Conservation (phyloP, 2,797 vertebrate species). For the Hipposideros larvatus region DNA sequence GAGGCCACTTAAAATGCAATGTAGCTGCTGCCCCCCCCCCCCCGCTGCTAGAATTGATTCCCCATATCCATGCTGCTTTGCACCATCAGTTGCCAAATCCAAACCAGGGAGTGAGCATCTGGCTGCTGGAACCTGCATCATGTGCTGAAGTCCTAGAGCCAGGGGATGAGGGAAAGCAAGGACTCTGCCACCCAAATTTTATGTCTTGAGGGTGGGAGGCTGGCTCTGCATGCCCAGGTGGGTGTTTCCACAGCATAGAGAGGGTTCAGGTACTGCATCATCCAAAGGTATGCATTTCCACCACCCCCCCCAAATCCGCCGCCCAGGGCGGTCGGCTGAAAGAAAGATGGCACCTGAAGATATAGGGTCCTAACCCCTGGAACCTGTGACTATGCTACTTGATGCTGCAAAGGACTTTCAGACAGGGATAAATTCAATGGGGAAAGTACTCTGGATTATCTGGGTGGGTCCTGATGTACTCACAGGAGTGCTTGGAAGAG, state of each 20-base stretch:
- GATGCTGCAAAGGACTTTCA: neutral
- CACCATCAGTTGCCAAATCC: neutral
- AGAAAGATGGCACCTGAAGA: neutral
- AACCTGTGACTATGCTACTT: no score
- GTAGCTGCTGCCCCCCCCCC: no score
- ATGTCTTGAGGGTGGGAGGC: neutral
- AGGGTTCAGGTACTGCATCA: neutral
- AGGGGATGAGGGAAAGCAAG: neutral
- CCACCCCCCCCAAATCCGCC: no score
- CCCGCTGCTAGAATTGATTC: neutral
- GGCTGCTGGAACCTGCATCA: neutral
- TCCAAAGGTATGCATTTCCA: rapidly evolving
- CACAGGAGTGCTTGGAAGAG: neutral
- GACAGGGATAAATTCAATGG: neutral
- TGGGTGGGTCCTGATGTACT: neutral
- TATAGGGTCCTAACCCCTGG: neutral
- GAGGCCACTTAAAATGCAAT: neutral
- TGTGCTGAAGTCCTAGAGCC: neutral
- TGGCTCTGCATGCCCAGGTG: neutral
- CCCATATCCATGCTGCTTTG: neutral
- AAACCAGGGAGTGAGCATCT: neutral
- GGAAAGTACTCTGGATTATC: rapidly evolving
- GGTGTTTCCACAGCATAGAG: neutral
- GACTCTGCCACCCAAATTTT: neutral
- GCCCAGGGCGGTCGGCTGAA: rapidly evolving